phyloP scores from a whole-genome alignment of 2,888 invertebrate species.

The Brenthis daphne region DNA sequence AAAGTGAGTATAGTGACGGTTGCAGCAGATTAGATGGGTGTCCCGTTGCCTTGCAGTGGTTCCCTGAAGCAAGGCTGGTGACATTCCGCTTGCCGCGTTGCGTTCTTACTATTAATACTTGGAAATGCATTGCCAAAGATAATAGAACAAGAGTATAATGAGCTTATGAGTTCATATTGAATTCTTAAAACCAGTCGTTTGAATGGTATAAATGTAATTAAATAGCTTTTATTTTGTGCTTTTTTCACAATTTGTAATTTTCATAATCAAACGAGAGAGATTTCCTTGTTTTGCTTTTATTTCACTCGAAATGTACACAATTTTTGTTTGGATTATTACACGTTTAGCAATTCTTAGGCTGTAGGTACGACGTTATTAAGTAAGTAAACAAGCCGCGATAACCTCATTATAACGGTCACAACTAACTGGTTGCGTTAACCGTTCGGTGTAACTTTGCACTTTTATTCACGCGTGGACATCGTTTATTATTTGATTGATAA shows the following conservation, averaged over 20 bases:
- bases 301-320: not conserved
- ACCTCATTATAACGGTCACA: constrained; percentile 58
- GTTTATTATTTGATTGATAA: constrained; percentile 10
- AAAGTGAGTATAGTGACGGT: constrained; percentile 1
- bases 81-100: constrained; percentile 40
- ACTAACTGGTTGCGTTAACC: constrained; percentile 42
- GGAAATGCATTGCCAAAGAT: constrained; percentile 41
- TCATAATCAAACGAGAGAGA: too few relatives aligned
- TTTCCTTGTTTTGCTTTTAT: not conserved
- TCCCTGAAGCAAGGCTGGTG: constrained; percentile 47
- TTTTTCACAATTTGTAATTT: too few relatives aligned
- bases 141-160: constrained; percentile 11
- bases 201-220: not conserved
- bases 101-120: constrained; percentile 41
- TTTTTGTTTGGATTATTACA: constrained; percentile 4
- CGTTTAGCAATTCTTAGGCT: constrained; percentile 17
- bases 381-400: constrained; percentile 47
- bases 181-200: not conserved
- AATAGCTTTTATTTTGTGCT: not conserved
- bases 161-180: not conserved
- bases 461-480: constrained; percentile 6
- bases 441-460: constrained; percentile 26
- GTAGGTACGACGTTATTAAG: constrained; percentile 12
- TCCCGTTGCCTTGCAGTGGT: constrained; percentile 46
- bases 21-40: constrained; percentile 38